Conservation (phyloP, 2,888 invertebrate species). For the Hirtodrosophila trivittata region DNA sequence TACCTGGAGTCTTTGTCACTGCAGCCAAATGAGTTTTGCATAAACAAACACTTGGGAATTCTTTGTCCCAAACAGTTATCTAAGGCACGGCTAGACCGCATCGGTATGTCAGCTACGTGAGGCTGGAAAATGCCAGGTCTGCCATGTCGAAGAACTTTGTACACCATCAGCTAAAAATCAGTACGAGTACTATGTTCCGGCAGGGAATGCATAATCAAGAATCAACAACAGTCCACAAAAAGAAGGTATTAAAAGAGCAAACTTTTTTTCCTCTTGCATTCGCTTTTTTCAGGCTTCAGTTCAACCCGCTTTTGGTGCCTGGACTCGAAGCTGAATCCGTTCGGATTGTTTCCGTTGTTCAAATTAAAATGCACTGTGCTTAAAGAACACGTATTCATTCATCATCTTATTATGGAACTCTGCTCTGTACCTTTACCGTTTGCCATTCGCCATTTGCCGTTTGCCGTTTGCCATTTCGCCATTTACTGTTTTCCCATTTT, state of each 20-base stretch:
- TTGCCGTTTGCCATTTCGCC: conserved; percentile 21
- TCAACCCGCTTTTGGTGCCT: neutral
- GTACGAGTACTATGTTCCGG: conserved; percentile 16
- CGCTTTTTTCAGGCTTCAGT: no score
- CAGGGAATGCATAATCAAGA: conserved; percentile 52
- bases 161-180: conserved; percentile 18
- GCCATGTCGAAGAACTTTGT: conserved; percentile 9
- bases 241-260: no score
- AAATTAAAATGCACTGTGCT: conserved; percentile 60
- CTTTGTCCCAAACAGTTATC: conserved; percentile 15
- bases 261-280: no score
- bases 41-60: conserved; percentile 54
- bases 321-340: neutral
- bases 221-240: conserved; percentile 34
- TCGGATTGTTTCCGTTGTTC: conserved; percentile 31
- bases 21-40: conserved; percentile 70
- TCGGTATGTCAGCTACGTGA: conserved; percentile 18
- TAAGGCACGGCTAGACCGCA: conserved; percentile 3
- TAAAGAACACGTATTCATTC: conserved; percentile 54
- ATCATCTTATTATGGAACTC: conserved; percentile 53
- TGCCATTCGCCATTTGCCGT: conserved; percentile 21
- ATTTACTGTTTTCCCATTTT: conserved; percentile 26
- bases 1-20: conserved; percentile 16
- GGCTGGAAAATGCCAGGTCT: conserved; percentile 5
- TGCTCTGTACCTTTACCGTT: conserved; percentile 19